Base-by-base conservation (phyloP, 2,888 invertebrate species). In the Drosophila mulleri region DNA sequence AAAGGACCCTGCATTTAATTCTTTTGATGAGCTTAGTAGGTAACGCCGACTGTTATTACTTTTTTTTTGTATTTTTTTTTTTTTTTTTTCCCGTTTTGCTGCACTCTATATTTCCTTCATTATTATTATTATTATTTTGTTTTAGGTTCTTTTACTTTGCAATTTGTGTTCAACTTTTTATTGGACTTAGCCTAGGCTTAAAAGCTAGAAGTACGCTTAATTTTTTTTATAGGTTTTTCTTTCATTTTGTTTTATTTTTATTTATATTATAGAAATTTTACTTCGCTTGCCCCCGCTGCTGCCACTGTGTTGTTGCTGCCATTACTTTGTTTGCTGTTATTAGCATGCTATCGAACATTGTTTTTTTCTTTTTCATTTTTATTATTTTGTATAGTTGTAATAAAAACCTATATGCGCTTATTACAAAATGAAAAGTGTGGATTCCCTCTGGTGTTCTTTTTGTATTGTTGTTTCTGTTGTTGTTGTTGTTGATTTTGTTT, bases 391-490 rank as follows among this genome's bases (percentile, higher is more conserved):
- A 32, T 60, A 67, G 71, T 78, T 82, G 85, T 82, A 85, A 85
- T 85, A 85, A 89, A 84, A 85, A 89, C 80, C 73, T 89, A 87
- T 88, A 89, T 77, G 88, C 88, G 88, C 85, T 84, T 85, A 89
- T 89, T 85, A 85, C 84, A 85, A 85, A 85, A 89, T 85, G 89
- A 85, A 85, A 84, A 84, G 69, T 78, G 80, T 78, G 79, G 52
- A 64, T 69, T 80, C 72, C 67, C 76, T 75, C 80, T 71, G 80
- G 29, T 77, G 63, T 75, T 60, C 59, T 37, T 63, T 16, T 67
- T 29, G 52, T 72, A 53, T 58, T 67, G 45, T 59, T 44, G 23
- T 78, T 26, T 26, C 26, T 26, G 26, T 26, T 26, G 26, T 58
- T 67, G 44, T 59, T 60, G 47, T 72, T 67, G 57, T 67, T 45